A percentile compares a stretch with the other conserved stretches of the same genome.
phyloP scores from a whole-genome alignment of 2,113 vertebrate genomes.

The Syngnathus floridae region DNA sequence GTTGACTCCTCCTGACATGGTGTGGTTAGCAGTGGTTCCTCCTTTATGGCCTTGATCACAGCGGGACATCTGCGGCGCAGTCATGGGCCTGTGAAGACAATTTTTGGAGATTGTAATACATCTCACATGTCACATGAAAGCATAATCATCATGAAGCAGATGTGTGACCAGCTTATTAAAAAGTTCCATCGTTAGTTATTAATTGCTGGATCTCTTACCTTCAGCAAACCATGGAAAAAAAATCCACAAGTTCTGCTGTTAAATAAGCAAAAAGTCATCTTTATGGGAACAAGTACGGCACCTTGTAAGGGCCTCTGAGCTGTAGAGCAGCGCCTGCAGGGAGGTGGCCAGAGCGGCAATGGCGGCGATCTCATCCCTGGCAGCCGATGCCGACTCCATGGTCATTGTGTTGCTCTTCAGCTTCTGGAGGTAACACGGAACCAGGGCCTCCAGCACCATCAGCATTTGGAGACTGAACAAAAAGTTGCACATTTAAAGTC shows the following conservation, averaged over 20 bases:
- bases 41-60: slow-evolving; percentile 96
- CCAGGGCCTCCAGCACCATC: slow-evolving; percentile 94
- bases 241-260: too few relatives aligned
- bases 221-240: too few relatives aligned
- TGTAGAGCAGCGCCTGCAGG: slow-evolving; percentile 92
- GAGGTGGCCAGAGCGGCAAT: slow-evolving; percentile 91
- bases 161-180: too few relatives aligned
- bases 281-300: slow-evolving; percentile 27
- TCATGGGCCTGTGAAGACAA: slow-evolving; percentile 82
- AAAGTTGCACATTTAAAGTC: not conserved
- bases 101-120: not conserved
- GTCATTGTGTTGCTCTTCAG: slow-evolving; percentile 86
- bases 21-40: slow-evolving; percentile 87
- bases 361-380: slow-evolving; percentile 91
- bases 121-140: not conserved
- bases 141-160: too few relatives aligned
- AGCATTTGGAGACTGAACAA: slow-evolving; percentile 90
- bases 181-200: too few relatives aligned
- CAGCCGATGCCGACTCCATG: slow-evolving; percentile 83
- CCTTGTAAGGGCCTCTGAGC: slow-evolving; percentile 94
- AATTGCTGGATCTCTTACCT: too few relatives aligned
- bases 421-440: slow-evolving; percentile 91
- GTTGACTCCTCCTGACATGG: slow-evolving; percentile 88
- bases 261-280: too few relatives aligned
- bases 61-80: slow-evolving; percentile 92